These are phyloP conservation scores for Steromphala cineraria DNA, from an alignment of 2,888 invertebrate species.

Conservation along the genomic window DNA sequence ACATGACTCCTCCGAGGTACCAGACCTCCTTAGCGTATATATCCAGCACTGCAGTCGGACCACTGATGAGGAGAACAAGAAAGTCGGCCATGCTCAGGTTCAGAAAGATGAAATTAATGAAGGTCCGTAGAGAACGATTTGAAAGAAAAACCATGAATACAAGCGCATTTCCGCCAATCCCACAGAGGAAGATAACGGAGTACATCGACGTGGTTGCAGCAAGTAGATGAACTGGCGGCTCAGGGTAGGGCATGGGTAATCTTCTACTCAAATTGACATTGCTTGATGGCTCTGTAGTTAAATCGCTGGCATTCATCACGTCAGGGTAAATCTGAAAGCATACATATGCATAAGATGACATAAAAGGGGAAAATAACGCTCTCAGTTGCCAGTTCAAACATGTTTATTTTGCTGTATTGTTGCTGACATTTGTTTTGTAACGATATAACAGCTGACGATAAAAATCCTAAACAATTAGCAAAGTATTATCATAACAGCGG, in stretches of 20 bases:
- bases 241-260: neutral
- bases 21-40: slow-evolving; percentile 92
- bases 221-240: slow-evolving; percentile 82
- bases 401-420: no score
- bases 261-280: no score
- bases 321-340: no score
- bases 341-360: no score
- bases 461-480: no score
- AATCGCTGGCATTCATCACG: no score
- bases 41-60: slow-evolving; percentile 94
- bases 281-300: no score
- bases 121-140: slow-evolving; percentile 85
- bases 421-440: no score
- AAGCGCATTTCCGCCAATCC: slow-evolving; percentile 93
- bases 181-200: slow-evolving; percentile 89
- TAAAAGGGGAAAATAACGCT: no score
- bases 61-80: slow-evolving; percentile 91
- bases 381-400: no score
- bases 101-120: slow-evolving; percentile 94
- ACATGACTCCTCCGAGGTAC: slow-evolving; percentile 92
- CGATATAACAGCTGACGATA: no score
- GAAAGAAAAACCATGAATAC: slow-evolving; percentile 93
- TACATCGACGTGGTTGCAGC: slow-evolving; percentile 92
- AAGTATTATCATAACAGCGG: no score
- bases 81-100: slow-evolving; percentile 94